Evolutionary conservation across 2,888 invertebrate genomes (phyloP), one percentile per base, ranked within the genome.

Genomic region (Drosophila atroscutellata): DNA sequence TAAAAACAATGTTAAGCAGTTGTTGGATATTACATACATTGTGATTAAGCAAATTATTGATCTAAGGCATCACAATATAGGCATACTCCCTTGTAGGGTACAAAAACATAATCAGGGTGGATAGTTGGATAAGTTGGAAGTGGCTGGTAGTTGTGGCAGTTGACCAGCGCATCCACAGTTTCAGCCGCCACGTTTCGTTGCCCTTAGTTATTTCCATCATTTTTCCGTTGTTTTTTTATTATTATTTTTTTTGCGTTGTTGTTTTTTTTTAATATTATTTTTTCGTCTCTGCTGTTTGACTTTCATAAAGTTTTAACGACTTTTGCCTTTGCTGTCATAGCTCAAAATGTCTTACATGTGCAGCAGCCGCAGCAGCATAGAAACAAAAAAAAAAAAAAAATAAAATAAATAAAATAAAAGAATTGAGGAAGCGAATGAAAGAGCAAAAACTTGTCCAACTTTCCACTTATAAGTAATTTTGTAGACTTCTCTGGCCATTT

Each of bases 291-390:
- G 73, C 81, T 91, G 90, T 91, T 91, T 89, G 91, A 89, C 88
- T 89, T 89, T 89, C 90, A 89, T 89, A 89, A 89, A 89, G 90
- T 89, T 89, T 91, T 89, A 89, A 89, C 91, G 91, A 89, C 88
- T 89, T 89, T 90, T 91, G 91, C 85, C 88, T 86, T 80, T 76
- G 75, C 89, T 77, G 78, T 80, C 91, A 76, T 65, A 81, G 71
- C 85, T 81, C 75, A 85, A 78, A 84, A 78, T 75, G 90, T 87
- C 86, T 87, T 79, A 86, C 90, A 90, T 90, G 86, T 81, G 78
- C 73, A 80, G 72, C 65, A 57, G 58, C 68, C 57, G 55, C 81
- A 61, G 54, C 57, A 62, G 49, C 59, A 39, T 28, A 59, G 39
- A 45, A 42, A 24, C 24, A 36, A 54, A 58, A 37, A 50, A 56